Conservation (phyloP, 2,113 vertebrate species). For the Daboia siamensis region DNA sequence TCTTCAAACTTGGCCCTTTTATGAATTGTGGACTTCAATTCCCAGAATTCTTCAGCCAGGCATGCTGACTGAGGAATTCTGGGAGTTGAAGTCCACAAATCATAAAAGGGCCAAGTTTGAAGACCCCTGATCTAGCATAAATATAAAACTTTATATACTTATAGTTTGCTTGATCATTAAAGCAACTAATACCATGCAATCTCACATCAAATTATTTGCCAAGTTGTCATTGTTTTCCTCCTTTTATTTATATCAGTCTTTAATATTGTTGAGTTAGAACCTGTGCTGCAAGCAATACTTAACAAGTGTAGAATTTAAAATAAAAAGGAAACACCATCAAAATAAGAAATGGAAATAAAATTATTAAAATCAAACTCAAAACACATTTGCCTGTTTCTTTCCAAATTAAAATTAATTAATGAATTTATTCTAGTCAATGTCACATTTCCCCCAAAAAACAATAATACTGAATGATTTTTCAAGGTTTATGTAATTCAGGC, state of each 20-base stretch:
- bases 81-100: too few species aligned
- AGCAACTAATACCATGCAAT: neutral
- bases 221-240: conserved; percentile 17
- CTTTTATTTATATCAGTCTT: neutral
- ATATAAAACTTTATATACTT: neutral
- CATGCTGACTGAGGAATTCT: too few species aligned
- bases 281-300: neutral
- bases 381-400: neutral
- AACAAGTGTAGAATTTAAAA: neutral
- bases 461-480: conserved; percentile 17
- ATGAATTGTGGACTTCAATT: too few species aligned
- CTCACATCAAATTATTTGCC: conserved; percentile 39
- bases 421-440: neutral
- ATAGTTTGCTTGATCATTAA: neutral
- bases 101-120: too few species aligned
- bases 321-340: neutral
- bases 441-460: neutral
- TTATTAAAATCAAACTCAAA: conserved; percentile 35
- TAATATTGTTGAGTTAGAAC: neutral
- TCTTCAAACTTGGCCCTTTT: too few species aligned
- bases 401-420: neutral
- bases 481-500: neutral
- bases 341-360: neutral
- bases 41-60: too few species aligned
- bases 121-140: neutral